Evolutionary conservation across 2,888 invertebrate genomes (phyloP).

Genomic region (Himalopsyche tibetana): DNA sequence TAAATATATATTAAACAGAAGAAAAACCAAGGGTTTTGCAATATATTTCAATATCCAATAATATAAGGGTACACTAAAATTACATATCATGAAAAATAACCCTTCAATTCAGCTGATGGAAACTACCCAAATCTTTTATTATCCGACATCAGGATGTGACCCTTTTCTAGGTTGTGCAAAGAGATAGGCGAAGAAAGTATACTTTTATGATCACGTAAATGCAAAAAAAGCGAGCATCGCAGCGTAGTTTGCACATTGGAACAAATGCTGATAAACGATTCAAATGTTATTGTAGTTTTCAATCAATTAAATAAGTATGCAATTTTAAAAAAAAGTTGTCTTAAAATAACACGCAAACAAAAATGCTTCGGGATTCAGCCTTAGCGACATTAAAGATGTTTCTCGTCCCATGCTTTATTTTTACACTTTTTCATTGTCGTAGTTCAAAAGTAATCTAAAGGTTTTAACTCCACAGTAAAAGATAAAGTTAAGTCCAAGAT

Average conservation of each 20-base stretch:
- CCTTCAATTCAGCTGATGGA: slow-evolving; percentile 38
- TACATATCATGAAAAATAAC: slow-evolving; percentile 1
- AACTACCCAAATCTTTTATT: slow-evolving; percentile 32
- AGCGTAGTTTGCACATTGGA: neutral
- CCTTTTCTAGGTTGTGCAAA: neutral
- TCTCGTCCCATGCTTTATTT: too few relatives aligned
- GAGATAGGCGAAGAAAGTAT: slow-evolving; percentile 5
- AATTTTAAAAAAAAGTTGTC: too few relatives aligned
- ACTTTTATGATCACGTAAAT: slow-evolving; percentile 22
- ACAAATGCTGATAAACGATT: neutral
- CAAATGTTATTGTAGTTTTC: neutral
- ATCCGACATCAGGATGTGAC: neutral
- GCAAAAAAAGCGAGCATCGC: neutral
- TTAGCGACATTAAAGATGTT: too few relatives aligned
- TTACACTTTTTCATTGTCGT: too few relatives aligned
- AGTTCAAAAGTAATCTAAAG: too few relatives aligned
- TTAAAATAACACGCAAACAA: too few relatives aligned
- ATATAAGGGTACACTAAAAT: slow-evolving; percentile 17
- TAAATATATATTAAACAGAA: too few relatives aligned
- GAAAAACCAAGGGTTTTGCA: too few relatives aligned
- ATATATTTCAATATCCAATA: slow-evolving; percentile 32
- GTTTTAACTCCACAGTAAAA: too few relatives aligned
- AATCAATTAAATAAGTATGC: too few relatives aligned
- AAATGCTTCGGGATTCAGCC: too few relatives aligned
- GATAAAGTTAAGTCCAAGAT: too few relatives aligned